Percentiles rank a stretch among this genome's conserved stretches.
These are phyloP conservation scores for Colistium nudipinnis DNA, from an alignment of 2,113 vertebrate genomes.

Conservation along the genomic window DNA sequence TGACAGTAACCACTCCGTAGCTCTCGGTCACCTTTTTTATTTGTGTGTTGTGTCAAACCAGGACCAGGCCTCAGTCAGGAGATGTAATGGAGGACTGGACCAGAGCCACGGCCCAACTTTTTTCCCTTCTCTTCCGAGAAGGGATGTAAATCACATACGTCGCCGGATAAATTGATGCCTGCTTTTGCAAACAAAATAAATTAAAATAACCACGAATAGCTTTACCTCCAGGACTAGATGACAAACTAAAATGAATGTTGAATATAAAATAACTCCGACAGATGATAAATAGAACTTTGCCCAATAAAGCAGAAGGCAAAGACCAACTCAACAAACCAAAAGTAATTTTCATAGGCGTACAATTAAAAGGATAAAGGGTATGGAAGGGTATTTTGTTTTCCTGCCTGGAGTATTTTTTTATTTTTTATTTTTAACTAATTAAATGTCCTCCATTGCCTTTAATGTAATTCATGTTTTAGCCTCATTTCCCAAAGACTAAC, in stretches of 20 bases:
- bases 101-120: too few species aligned
- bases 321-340: too few species aligned
- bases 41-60: slow-evolving; percentile 26
- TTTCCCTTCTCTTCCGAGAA: too few species aligned
- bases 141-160: too few species aligned
- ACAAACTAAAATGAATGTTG: too few species aligned
- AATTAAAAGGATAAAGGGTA: slow-evolving; percentile 27
- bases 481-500: slow-evolving; percentile 21
- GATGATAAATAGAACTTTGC: too few species aligned
- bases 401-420: slow-evolving; percentile 7
- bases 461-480: slow-evolving; percentile 17
- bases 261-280: too few species aligned
- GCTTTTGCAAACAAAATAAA: too few species aligned
- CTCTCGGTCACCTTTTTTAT: neutral
- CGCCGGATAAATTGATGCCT: too few species aligned
- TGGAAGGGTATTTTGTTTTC: neutral
- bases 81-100: neutral
- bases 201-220: too few species aligned
- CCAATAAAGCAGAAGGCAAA: slow-evolving; percentile 3
- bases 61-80: slow-evolving; percentile 32
- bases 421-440: slow-evolving; percentile 13
- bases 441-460: slow-evolving; percentile 8
- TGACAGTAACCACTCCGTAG: neutral
- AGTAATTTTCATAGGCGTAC: neutral
- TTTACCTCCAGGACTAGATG: too few species aligned